phyloP scores from a whole-genome alignment of 2,113 vertebrate species.

The Serilophus lunatus region DNA sequence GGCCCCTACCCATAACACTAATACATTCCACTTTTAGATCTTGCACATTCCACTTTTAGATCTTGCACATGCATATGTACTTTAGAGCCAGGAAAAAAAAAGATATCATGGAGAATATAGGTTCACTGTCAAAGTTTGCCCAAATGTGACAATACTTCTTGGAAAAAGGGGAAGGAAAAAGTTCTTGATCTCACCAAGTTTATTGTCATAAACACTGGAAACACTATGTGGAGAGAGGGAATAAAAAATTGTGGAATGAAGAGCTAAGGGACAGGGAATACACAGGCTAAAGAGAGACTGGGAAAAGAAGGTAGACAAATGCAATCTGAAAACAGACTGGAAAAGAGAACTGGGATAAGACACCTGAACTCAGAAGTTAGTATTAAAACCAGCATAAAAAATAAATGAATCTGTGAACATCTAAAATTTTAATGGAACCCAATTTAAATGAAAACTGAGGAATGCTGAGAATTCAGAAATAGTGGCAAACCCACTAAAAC shows the following conservation, averaged over 20 bases:
- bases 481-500: constrained; percentile 17
- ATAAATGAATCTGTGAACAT: background rate
- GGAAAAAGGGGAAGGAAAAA: background rate
- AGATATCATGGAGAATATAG: background rate
- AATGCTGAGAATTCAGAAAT: constrained; percentile 10
- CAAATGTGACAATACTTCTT: background rate
- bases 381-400: background rate
- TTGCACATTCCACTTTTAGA: background rate
- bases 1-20: background rate
- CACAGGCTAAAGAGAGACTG: background rate
- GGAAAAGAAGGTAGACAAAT: background rate
- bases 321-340: background rate
- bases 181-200: background rate
- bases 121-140: background rate
- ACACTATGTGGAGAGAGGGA: background rate
- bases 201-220: background rate
- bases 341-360: background rate
- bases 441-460: background rate
- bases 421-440: background rate
- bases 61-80: background rate
- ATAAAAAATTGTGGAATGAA: background rate
- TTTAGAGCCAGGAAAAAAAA: background rate
- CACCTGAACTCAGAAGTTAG: background rate
- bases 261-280: background rate
- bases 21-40: too few relatives aligned